phyloP scores from a whole-genome alignment of 2,888 invertebrate genomes.

The Adela reaumurella region DNA sequence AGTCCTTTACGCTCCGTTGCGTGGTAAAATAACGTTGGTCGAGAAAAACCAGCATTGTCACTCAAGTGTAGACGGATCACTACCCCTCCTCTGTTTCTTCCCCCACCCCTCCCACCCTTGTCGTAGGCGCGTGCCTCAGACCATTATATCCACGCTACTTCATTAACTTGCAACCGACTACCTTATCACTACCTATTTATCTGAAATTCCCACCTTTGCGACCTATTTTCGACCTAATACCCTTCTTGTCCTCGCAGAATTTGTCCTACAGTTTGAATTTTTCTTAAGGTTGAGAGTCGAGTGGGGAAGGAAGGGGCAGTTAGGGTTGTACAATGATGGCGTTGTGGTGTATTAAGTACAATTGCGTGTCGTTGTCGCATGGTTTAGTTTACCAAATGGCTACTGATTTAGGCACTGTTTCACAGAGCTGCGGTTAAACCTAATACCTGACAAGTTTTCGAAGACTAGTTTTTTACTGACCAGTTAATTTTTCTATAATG shows the following conservation, averaged over 20 bases:
- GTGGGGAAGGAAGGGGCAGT: neutral
- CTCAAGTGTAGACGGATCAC: no score
- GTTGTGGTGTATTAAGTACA: constrained; percentile 5
- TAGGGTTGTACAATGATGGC: neutral
- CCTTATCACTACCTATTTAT: constrained; percentile 15
- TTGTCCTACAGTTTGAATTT: neutral
- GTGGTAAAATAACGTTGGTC: no score
- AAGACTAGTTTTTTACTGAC: no score
- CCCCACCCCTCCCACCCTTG: no score
- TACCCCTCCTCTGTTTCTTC: no score
- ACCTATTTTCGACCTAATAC: neutral
- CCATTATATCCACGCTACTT: constrained; percentile 15
- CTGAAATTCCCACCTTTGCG: constrained; percentile 3
- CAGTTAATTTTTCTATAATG: no score
- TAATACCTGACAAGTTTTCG: no score
- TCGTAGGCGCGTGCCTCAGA: constrained; percentile 12
- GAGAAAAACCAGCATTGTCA: no score
- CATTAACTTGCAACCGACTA: constrained; percentile 14
- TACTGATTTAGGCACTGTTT: constrained; percentile 1
- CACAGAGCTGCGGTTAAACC: neutral
- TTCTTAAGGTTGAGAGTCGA: neutral
- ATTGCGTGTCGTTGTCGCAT: constrained; percentile 9
- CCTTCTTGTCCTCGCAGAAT: no score
- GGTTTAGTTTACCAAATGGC: constrained; percentile 7
- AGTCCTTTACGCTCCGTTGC: no score